These are phyloP conservation scores for Amniataba percoides DNA, from an alignment of 2,797 vertebrate species.

Conservation along the genomic window DNA sequence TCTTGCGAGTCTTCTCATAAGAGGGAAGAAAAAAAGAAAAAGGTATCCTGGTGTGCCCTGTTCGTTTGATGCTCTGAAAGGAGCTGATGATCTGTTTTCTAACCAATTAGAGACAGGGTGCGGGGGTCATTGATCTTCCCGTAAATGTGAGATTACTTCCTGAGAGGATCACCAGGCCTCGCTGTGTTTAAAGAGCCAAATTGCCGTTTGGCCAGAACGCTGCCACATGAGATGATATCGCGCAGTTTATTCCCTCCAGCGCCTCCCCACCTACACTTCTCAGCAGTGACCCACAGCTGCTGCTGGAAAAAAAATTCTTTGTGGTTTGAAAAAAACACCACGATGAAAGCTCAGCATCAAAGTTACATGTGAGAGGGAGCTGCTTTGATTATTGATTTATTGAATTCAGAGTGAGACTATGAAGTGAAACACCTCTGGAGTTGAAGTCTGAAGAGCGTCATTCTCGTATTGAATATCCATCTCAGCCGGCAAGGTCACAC, in stretches of 20 bases:
- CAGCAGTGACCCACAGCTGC: constrained; percentile 18
- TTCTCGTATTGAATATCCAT: constrained; percentile 38
- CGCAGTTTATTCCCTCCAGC: constrained; percentile 42
- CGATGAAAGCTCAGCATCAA: constrained; percentile 19
- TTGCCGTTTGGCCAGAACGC: constrained; percentile 41
- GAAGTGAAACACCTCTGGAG: constrained; percentile 2
- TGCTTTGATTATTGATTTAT: constrained; percentile 6
- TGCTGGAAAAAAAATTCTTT: constrained; percentile 17
- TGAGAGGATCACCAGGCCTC: constrained; percentile 56
- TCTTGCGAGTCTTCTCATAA: constrained; percentile 14
- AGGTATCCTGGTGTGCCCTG: constrained; percentile 26
- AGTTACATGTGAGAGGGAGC: constrained; percentile 5
- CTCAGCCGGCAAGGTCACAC: constrained; percentile 24
- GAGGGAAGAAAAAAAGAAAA: constrained; percentile 8
- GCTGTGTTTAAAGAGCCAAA: constrained; percentile 70
- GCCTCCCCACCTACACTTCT: constrained; percentile 30
- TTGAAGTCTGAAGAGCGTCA: constrained; percentile 14
- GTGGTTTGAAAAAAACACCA: constrained; percentile 8
- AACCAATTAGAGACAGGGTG: constrained; percentile 71
- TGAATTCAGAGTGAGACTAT: neutral
- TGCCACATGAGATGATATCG: constrained; percentile 46
- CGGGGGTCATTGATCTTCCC: constrained; percentile 72
- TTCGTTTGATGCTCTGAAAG: constrained; percentile 57
- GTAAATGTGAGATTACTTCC: constrained; percentile 76
- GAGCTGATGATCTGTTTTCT: constrained; percentile 64